Conservation (phyloP, 2,888 invertebrate species). For the Thymelicus acteon region DNA sequence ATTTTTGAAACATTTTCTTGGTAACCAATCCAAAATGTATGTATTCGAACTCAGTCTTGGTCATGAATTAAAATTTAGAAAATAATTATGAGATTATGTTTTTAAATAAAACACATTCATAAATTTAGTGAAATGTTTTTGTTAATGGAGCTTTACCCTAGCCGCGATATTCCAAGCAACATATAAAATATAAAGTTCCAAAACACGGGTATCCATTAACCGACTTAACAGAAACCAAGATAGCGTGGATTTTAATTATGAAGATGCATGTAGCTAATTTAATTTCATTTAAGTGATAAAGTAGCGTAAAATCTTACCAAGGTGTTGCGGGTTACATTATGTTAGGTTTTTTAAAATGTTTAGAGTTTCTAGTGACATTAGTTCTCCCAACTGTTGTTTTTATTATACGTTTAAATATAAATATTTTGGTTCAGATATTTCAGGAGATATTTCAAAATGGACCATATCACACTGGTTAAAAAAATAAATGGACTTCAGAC, state of each 20-base stretch:
- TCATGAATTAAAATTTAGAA: too few species aligned
- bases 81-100: too few species aligned
- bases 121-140: background rate
- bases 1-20: too few species aligned
- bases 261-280: constrained; percentile 30
- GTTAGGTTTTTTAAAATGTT: background rate
- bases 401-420: too few species aligned
- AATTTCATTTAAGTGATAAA: constrained; percentile 25
- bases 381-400: too few species aligned
- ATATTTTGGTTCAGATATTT: too few species aligned
- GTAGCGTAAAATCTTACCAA: constrained; percentile 9
- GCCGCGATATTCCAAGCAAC: constrained; percentile 5
- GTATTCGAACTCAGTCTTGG: too few species aligned
- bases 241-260: constrained; percentile 31
- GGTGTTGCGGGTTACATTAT: background rate
- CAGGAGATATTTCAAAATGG: too few species aligned
- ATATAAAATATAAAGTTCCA: constrained; percentile 18
- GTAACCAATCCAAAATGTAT: too few species aligned
- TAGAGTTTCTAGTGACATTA: background rate
- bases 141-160: constrained; percentile 17
- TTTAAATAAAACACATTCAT: background rate
- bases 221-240: constrained; percentile 33
- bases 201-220: constrained; percentile 29
- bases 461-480: too few species aligned
- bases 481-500: too few species aligned